Percentiles rank a stretch among this genome's conserved stretches.
These are phyloP conservation scores for Tachysurus fulvidraco DNA, from an alignment of 2,113 vertebrate species.

Conservation along the genomic window DNA sequence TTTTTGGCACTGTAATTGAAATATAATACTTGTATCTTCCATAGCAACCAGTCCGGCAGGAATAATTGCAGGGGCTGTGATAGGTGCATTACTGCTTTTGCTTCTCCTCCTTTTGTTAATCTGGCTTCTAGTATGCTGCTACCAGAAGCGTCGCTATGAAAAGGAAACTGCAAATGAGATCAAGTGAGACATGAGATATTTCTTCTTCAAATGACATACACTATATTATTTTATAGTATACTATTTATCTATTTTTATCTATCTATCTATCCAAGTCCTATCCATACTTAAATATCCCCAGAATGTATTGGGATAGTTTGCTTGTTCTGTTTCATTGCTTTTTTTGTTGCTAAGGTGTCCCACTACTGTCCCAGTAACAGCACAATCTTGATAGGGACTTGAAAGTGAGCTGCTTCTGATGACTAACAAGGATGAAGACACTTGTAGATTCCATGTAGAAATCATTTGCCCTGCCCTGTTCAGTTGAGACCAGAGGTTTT, in stretches of 20 bases:
- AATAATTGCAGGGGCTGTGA: conserved; percentile 77
- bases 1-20: not conserved
- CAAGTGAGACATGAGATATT: conserved; percentile 66
- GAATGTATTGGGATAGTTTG: not conserved
- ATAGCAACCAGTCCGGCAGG: conserved; percentile 68
- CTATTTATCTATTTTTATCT: not conserved
- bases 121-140: conserved; percentile 82
- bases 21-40: conserved; percentile 5
- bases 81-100: conserved; percentile 78
- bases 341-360: not conserved
- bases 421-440: not conserved
- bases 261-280: not conserved
- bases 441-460: not conserved
- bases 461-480: not conserved
- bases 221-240: not conserved
- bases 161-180: conserved; percentile 83
- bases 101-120: conserved; percentile 80
- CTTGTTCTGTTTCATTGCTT: not conserved
- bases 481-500: no score
- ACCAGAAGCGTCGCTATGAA: conserved; percentile 71
- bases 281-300: not conserved
- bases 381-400: not conserved
- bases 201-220: not conserved
- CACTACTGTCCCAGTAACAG: not conserved
- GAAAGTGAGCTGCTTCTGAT: not conserved